Evolutionary conservation across 1,140 invertebrate species (phyloP).

Genomic region (Drosophila ficusphila): DNA sequence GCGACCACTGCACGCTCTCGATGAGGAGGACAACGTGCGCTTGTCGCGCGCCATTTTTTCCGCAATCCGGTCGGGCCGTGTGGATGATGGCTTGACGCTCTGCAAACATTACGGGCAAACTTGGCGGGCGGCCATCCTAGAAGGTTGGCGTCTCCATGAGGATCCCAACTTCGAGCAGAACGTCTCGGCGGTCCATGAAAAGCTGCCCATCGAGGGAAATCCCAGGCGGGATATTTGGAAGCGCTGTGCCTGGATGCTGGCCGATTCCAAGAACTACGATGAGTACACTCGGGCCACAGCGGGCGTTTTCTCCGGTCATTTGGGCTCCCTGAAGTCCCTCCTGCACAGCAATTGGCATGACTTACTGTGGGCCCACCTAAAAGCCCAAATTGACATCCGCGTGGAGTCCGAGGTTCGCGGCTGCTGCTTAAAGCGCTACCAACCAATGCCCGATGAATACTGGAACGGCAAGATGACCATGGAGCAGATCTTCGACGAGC

Average conservation of each 20-base stretch:
- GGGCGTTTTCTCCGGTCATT: conserved; percentile 93
- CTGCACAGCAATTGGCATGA: conserved; percentile 93
- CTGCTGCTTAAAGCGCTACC: conserved; percentile 85
- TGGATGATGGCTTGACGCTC: conserved; percentile 93
- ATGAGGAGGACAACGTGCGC: conserved; percentile 93
- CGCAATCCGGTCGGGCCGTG: conserved; percentile 93
- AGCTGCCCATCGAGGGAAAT: conserved; percentile 92
- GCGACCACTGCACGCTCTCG: conserved; percentile 93
- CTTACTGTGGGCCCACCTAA: conserved; percentile 94
- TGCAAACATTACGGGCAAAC: conserved; percentile 94
- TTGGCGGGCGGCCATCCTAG: conserved; percentile 94
- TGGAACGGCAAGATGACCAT: conserved; percentile 91
- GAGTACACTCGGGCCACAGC: conserved; percentile 89
- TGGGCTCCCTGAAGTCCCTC: conserved; percentile 89
- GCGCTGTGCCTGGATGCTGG: conserved; percentile 90
- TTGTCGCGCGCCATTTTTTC: conserved; percentile 89
- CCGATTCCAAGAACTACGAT: conserved; percentile 85
- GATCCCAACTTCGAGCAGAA: conserved; percentile 89
- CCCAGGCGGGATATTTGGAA: conserved; percentile 96
- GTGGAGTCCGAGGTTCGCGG: conserved; percentile 89
- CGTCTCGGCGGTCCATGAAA: conserved; percentile 69
- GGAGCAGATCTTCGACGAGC: conserved; percentile 89
- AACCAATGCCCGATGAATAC: conserved; percentile 89
- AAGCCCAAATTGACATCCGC: conserved; percentile 91
- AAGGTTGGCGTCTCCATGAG: conserved; percentile 94